Evolutionary conservation across 2,797 vertebrate species (phyloP).

Genomic region (Garrulus glandarius): DNA sequence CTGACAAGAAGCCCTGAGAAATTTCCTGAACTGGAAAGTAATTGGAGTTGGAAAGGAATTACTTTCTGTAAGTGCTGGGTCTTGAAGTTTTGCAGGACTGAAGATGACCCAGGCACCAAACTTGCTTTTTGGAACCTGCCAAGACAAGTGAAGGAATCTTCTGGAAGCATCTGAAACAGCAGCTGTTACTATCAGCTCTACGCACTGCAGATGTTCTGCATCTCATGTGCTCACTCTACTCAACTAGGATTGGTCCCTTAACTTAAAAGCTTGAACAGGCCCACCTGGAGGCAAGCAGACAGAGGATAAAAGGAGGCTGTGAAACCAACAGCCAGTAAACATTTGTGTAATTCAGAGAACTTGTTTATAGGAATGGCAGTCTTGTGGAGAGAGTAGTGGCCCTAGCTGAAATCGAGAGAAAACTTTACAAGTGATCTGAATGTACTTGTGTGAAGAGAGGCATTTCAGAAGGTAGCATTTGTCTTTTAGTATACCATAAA

Average conservation of each 20-base stretch:
- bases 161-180: neutral
- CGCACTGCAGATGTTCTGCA: neutral
- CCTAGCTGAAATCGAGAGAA: neutral
- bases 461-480: neutral
- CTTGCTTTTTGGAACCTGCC: neutral
- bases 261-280: neutral
- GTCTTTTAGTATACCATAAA: neutral
- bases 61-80: neutral
- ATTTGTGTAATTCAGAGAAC: neutral
- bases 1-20: conserved; percentile 62
- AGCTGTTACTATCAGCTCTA: neutral
- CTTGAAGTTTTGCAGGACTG: neutral
- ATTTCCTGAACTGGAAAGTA: conserved; percentile 57
- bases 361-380: neutral
- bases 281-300: neutral
- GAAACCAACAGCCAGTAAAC: neutral
- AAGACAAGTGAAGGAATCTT: neutral
- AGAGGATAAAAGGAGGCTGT: neutral
- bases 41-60: conserved; percentile 34
- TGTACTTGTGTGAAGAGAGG: neutral
- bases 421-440: neutral
- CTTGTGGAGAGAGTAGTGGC: neutral
- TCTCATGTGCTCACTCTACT: neutral
- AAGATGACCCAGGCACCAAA: neutral
- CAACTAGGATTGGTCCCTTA: neutral